These are phyloP conservation scores for Coreius guichenoti DNA, from an alignment of 2,797 vertebrate species.

Conservation along the genomic window DNA sequence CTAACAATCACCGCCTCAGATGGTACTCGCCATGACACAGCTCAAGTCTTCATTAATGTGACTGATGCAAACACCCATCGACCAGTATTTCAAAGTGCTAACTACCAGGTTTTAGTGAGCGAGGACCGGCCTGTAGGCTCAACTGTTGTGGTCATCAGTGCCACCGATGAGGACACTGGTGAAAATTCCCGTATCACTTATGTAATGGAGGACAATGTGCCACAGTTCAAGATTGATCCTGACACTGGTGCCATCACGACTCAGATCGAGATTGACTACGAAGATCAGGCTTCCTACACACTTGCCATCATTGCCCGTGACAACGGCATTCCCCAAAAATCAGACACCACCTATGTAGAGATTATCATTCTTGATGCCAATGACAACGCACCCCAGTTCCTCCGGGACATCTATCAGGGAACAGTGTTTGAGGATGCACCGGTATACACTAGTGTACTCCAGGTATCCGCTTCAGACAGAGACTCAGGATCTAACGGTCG, in stretches of 20 bases:
- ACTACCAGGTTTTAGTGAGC: constrained; percentile 83
- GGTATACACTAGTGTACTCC: constrained; percentile 85
- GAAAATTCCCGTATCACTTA: constrained; percentile 89
- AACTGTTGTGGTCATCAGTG: constrained; percentile 84
- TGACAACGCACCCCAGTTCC: constrained; percentile 83
- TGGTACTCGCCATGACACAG: constrained; percentile 83
- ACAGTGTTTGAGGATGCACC: constrained; percentile 85
- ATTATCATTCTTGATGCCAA: constrained; percentile 88
- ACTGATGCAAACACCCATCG: constrained; percentile 90
- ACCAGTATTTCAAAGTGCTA: constrained; percentile 89
- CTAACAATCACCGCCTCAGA: constrained; percentile 87
- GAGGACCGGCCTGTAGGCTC: constrained; percentile 87
- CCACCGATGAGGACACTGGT: constrained; percentile 86
- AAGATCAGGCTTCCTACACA: constrained; percentile 87
- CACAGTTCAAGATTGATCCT: constrained; percentile 86
- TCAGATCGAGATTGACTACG: constrained; percentile 85
- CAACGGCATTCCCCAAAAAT: constrained; percentile 89
- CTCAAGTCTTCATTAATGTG: constrained; percentile 86
- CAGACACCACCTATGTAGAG: constrained; percentile 87
- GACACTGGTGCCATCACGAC: constrained; percentile 86
- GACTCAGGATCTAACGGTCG: constrained; percentile 87
- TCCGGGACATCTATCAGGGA: constrained; percentile 84
- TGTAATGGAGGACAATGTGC: constrained; percentile 84
- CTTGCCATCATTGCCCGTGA: constrained; percentile 86
- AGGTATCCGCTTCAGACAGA: constrained; percentile 85